Evolutionary conservation across 1,140 invertebrate species (phyloP), one percentile per base, ranked within the genome.

Genomic region (Hycleus cichorii): DNA sequence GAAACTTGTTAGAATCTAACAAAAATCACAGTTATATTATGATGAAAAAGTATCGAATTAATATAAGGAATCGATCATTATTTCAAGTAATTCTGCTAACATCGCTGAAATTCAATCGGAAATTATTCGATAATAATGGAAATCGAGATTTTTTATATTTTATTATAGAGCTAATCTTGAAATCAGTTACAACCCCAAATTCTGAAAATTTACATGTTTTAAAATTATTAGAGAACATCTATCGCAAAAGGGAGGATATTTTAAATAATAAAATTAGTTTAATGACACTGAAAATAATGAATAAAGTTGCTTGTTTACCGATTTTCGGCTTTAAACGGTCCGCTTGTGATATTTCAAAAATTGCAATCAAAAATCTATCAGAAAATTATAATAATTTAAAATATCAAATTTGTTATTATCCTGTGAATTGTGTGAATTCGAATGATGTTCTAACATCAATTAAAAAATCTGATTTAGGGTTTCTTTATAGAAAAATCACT

Each of bases 351-450:
- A 56, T 63, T 25, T 39, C 53, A 46, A 59, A 52, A 50, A 44
- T 49, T 40, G 47, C 51, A 24, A 10, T 62, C 32, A 43, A n/a
- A 12, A 45, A 42, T 26, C 46, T 53, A 18, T 27, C 56, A 8
- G 5, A 32, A 39, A 10, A 58, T 50, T 12, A 32, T 18, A 47
- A 49, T 44, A 24, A 39, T 3, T 32, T 58, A 27, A 38, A 53
- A 39, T 32, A 32, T 27, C 38, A 53, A 43, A n/a, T 55, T 57
- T 47, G 43, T 51, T 47, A 49, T 5, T 45, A 61, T 11, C 64
- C 64, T 38, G 38, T 63, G n/a, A 63, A 43, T 55, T 60, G 64
- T 26, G 48, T 65, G 10, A 44, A 60, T 43, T 63, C 48, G 12
- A 40, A 42, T 27, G 55, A 58, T 47, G n/a, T 63, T 39, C 25